Conservation (phyloP, 1,140 invertebrate genomes). For the Drosophila ironensis region DNA sequence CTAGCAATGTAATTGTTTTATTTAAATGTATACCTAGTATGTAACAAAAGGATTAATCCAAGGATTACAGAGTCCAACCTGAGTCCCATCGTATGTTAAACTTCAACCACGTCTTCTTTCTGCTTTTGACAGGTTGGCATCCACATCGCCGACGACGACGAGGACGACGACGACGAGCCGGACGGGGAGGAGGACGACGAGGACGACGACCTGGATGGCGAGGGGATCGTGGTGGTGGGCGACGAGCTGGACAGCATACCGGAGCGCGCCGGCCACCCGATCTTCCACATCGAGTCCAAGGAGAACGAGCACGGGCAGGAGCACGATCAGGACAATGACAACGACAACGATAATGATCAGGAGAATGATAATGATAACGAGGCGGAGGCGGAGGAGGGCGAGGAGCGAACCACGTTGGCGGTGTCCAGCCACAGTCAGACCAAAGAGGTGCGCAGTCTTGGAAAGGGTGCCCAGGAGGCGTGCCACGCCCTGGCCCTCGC, state of each 20-base stretch:
- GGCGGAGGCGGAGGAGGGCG: too few species aligned
- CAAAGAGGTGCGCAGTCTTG: conserved; percentile 83
- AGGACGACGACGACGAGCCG: conserved; percentile 38
- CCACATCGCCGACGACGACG: conserved; percentile 74
- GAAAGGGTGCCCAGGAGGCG: conserved; percentile 47
- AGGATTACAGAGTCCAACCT: too few species aligned
- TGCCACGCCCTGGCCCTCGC: conserved; percentile 64
- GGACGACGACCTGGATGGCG: conserved; percentile 82
- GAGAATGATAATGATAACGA: conserved; percentile 64
- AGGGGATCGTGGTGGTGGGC: conserved; percentile 82
- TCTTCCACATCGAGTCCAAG: conserved; percentile 39
- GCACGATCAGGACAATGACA: conserved; percentile 41
- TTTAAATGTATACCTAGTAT: too few species aligned
- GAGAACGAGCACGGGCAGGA: conserved; percentile 12
- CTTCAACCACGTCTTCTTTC: not conserved
- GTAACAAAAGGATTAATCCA: too few species aligned
- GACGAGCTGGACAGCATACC: conserved; percentile 76
- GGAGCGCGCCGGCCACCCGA: conserved; percentile 40
- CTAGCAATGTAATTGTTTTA: too few species aligned
- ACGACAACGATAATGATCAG: conserved; percentile 48
- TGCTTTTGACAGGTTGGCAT: conserved; percentile 83
- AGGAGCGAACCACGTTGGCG: conserved; percentile 81
- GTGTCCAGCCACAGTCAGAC: conserved; percentile 84
- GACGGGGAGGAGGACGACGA: conserved; percentile 78
- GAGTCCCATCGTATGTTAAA: too few species aligned